Base-by-base conservation (phyloP, 2,113 vertebrate genomes). In the Rhea pennata region DNA sequence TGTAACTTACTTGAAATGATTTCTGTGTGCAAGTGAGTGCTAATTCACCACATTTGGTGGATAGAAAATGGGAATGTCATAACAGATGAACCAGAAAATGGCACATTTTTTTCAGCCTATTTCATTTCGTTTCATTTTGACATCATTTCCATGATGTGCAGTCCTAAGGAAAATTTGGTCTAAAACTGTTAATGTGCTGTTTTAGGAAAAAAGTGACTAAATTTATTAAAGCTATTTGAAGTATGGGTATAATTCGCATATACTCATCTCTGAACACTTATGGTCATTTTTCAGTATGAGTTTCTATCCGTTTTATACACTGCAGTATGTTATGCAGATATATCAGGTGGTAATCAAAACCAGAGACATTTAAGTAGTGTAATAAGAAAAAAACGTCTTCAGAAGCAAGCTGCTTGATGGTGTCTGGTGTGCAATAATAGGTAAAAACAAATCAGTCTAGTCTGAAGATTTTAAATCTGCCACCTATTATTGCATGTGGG, bases 71-170 rank as follows among this genome's bases (percentile, higher is more conserved):
- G 12, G 58, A 74, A 80, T 71, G 59, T 48, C 33, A 6, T 44
- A 72, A 58, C 73, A 94, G 27, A 56, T 87, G 93, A 94, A 94
- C 88, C 76, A 84, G 80, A 96, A 95, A 87, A 93, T 72, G 22
- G 48, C 64, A 78, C 16, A 67, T 48, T 91, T 84, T 91, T 90
- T 93, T 96, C 92, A 90, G 72, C 53, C 56, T 90, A 8, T 88
- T 94, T 59, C 56, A 59, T 59, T 59, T 96, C 4, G 74, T 93
- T 92, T 96, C 5, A 81, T 93, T 92, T 90, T 46, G 86, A 2
- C 14, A 1, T 54, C 9, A 54, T 88, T 92, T 78, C 67, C 77
- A 46, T 72, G 69, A 83, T 84, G 82, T 77, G 76, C 61, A 90
- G 39, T 78, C 83, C 76, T 82, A 50, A 61, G 66, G 88, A 75